Evolutionary conservation across 2,888 invertebrate genomes (phyloP).

Genomic region (Laspeyria flexula): DNA sequence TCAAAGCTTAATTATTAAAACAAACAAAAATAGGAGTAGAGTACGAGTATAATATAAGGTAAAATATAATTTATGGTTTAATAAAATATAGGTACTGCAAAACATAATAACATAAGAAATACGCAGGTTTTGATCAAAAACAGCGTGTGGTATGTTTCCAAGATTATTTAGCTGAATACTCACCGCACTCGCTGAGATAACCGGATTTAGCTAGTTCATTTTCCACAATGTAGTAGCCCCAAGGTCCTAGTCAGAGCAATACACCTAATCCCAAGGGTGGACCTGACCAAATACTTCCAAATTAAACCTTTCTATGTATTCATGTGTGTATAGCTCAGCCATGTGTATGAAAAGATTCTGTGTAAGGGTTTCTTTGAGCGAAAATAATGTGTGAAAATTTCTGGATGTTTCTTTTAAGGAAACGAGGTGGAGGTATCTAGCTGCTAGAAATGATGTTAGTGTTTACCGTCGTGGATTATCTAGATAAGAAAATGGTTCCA

Average conservation of each 20-base stretch:
- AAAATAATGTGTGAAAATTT: neutral
- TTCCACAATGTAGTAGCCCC: slow-evolving; percentile 13
- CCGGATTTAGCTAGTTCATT: too few relatives aligned
- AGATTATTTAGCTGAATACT: neutral
- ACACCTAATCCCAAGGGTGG: slow-evolving; percentile 22
- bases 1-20: too few relatives aligned
- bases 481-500: neutral
- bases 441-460: neutral
- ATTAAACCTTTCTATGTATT: slow-evolving; percentile 24
- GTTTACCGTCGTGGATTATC: neutral
- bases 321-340: neutral
- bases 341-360: neutral
- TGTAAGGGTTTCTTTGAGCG: neutral
- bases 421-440: neutral
- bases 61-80: too few relatives aligned
- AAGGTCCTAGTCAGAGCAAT: slow-evolving; percentile 9
- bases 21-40: too few relatives aligned
- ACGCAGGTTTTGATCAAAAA: too few relatives aligned
- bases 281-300: slow-evolving; percentile 36
- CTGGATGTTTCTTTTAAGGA: neutral
- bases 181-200: neutral
- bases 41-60: too few relatives aligned
- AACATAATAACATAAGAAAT: too few relatives aligned
- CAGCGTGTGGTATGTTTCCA: neutral
- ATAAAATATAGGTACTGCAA: too few relatives aligned